A percentile compares a stretch with the other conserved stretches of the same genome.
These are phyloP conservation scores for Alentia gelatinosa DNA, from an alignment of 2,888 invertebrate genomes.

Conservation along the genomic window DNA sequence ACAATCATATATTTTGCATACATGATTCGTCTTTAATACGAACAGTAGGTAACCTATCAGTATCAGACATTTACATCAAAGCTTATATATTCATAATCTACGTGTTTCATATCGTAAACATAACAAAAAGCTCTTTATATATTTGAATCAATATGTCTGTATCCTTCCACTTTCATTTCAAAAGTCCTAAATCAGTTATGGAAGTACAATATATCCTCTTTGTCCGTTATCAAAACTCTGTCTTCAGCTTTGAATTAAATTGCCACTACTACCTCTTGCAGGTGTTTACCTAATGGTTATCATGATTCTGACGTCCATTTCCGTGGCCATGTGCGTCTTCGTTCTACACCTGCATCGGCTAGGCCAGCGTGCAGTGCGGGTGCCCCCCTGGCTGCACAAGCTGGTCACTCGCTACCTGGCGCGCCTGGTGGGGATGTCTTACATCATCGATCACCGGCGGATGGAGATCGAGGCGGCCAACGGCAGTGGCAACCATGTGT, in stretches of 20 bases:
- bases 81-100: too few relatives aligned
- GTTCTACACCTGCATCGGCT: slow-evolving; percentile 57
- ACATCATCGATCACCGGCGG: slow-evolving; percentile 41
- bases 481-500: not conserved
- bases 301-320: slow-evolving; percentile 61
- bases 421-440: slow-evolving; percentile 55
- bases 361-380: slow-evolving; percentile 50
- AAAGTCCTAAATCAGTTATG: too few relatives aligned
- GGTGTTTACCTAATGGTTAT: slow-evolving; percentile 60
- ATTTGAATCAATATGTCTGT: too few relatives aligned
- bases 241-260: too few relatives aligned
- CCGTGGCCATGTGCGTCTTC: slow-evolving; percentile 59
- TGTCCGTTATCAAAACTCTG: too few relatives aligned
- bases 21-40: too few relatives aligned
- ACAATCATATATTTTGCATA: not conserved
- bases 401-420: slow-evolving; percentile 58
- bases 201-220: too few relatives aligned
- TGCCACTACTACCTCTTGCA: slow-evolving; percentile 48
- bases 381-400: slow-evolving; percentile 55
- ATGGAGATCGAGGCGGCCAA: not conserved
- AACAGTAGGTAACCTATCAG: too few relatives aligned
- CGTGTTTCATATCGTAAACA: too few relatives aligned
- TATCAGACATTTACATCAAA: too few relatives aligned
- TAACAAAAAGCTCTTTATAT: too few relatives aligned
- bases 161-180: too few relatives aligned